Evolutionary conservation across 2,888 invertebrate species (phyloP).

Genomic region (Girardia tigrina): DNA sequence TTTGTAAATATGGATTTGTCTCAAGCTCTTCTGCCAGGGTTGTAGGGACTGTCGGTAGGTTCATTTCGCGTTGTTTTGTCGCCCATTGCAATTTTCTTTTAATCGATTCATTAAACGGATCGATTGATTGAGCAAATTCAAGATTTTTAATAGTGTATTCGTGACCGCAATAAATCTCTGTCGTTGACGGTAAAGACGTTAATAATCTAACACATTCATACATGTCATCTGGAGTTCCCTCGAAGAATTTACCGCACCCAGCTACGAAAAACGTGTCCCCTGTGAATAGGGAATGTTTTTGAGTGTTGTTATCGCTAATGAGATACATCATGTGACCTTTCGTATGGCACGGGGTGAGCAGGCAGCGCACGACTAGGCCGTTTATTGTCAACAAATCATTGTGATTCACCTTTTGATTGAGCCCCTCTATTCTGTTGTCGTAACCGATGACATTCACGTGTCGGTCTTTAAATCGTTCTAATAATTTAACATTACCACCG

Average conservation of each 20-base stretch:
- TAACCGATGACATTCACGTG: constrained; percentile 52
- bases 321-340: constrained; percentile 84
- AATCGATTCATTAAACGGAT: constrained; percentile 79
- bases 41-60: constrained; percentile 72
- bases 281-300: constrained; percentile 70
- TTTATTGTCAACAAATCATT: constrained; percentile 53
- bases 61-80: constrained; percentile 41
- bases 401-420: constrained; percentile 64
- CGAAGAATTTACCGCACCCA: constrained; percentile 93
- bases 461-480: constrained; percentile 50
- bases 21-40: constrained; percentile 73
- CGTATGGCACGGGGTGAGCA: constrained; percentile 90
- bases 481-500: constrained; percentile 74
- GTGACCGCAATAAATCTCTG: constrained; percentile 90
- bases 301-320: constrained; percentile 53
- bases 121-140: constrained; percentile 70
- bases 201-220: constrained; percentile 54
- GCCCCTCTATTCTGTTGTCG: constrained; percentile 56
- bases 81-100: constrained; percentile 57
- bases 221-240: constrained; percentile 91
- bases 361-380: constrained; percentile 58
- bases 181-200: constrained; percentile 63
- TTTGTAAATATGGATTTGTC: constrained; percentile 83
- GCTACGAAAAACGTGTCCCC: constrained; percentile 89
- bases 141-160: constrained; percentile 84